Conservation (phyloP, 2,888 invertebrate genomes). For the Sympetrum striolatum region DNA sequence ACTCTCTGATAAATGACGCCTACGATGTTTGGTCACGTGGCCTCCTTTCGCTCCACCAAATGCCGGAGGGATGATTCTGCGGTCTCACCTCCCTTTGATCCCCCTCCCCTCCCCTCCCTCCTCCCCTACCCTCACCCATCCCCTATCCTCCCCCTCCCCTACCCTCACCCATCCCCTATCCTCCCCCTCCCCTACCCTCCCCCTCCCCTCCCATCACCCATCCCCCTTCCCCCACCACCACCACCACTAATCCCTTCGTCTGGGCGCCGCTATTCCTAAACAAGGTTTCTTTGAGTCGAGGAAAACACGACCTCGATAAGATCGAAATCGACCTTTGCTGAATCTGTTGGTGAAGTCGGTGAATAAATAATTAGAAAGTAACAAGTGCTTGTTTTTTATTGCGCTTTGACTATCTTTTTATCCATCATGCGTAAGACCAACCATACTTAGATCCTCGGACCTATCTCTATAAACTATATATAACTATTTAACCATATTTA, state of each 20-base stretch:
- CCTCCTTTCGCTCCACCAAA: background rate
- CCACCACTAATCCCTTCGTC: background rate
- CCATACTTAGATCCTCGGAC: no score
- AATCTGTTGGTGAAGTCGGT: no score
- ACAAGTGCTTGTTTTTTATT: no score
- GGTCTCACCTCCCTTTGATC: background rate
- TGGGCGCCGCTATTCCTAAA: background rate
- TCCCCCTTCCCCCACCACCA: background rate
- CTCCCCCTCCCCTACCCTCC: background rate
- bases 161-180: no score
- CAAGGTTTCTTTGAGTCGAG: no score
- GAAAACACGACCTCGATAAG: no score
- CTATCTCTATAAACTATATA: no score
- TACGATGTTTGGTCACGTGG: conserved; percentile 8
- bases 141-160: background rate
- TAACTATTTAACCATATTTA: no score
- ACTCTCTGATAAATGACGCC: conserved; percentile 34
- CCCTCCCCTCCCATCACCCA: background rate
- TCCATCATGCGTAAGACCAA: no score
- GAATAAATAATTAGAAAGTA: no score
- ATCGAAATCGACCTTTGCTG: no score
- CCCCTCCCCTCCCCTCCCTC: background rate
- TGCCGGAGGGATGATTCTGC: background rate
- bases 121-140: background rate
- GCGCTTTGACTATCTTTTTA: no score